These are phyloP conservation scores for Albula glossodonta DNA, from an alignment of 2,113 vertebrate species.

Conservation along the genomic window DNA sequence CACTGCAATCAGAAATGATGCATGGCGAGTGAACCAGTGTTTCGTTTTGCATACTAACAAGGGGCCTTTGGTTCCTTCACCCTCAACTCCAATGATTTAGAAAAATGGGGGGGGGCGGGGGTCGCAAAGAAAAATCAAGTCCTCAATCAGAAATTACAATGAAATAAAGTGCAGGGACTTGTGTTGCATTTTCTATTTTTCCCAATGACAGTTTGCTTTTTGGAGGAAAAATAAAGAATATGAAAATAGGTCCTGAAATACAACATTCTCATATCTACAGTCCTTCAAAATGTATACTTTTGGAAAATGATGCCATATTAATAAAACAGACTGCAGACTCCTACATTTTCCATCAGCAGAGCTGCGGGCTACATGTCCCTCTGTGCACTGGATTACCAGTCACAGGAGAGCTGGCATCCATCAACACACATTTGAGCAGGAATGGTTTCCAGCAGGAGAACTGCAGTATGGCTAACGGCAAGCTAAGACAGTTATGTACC, in stretches of 20 bases:
- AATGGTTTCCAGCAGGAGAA: not conserved
- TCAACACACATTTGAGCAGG: not conserved
- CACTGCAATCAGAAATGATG: constrained; percentile 59
- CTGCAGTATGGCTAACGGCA: not conserved
- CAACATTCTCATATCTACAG: not conserved
- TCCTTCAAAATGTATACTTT: not conserved
- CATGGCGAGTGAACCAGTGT: constrained; percentile 50
- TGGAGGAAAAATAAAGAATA: not conserved
- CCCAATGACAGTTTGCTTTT: not conserved
- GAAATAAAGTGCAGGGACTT: not conserved
- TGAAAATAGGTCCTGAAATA: not conserved
- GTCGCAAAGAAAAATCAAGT: no score
- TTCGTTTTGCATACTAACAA: constrained; percentile 65
- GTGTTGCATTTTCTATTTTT: not conserved
- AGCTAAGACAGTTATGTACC: not conserved
- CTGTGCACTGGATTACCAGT: not conserved
- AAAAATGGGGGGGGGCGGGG: not conserved
- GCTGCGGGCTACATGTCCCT: not conserved
- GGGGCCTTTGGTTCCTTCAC: constrained; percentile 49
- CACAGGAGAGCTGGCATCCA: constrained; percentile 8
- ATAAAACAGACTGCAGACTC: not conserved
- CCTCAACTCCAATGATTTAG: constrained; percentile 42
- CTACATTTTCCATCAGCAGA: not conserved
- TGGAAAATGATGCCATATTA: not conserved
- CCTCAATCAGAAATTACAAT: not conserved